Percentiles rank a stretch among this genome's conserved stretches.
phyloP scores from a whole-genome alignment of 2,797 vertebrate genomes.

The Vipera ursinii region DNA sequence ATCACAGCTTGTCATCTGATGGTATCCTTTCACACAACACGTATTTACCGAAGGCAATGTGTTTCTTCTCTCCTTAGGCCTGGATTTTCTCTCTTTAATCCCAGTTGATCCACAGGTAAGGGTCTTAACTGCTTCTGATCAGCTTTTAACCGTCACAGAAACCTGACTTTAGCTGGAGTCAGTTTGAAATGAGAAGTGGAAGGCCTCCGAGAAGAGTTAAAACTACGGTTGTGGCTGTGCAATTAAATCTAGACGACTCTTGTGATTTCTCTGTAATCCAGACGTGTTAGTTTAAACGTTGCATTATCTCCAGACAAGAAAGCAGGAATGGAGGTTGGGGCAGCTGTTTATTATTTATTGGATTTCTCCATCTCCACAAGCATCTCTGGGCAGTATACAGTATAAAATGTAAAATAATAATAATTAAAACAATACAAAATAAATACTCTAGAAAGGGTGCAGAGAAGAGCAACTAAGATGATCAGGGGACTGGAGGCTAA shows the following conservation, averaged over 20 bases:
- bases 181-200: not conserved
- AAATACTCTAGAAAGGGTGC: not conserved
- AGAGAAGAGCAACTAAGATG: too few relatives aligned
- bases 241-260: not conserved
- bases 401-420: not conserved
- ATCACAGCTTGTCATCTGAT: not conserved
- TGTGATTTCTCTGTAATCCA: not conserved
- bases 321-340: not conserved
- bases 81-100: constrained; percentile 95
- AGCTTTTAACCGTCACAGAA: fast-evolving
- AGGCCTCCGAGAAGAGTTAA: not conserved
- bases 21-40: not conserved
- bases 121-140: constrained; percentile 54
- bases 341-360: not conserved
- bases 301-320: not conserved
- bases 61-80: constrained; percentile 75
- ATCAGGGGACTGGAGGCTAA: too few relatives aligned
- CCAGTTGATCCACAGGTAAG: constrained; percentile 93
- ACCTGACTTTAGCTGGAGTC: not conserved
- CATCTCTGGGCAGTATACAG: not conserved
- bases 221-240: not conserved
- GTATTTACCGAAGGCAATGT: not conserved
- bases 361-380: not conserved
- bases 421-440: not conserved
- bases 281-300: not conserved